A percentile compares a stretch with the other conserved stretches of the same genome.
Conservation (phyloP, 2,797 vertebrate species). For the Sebastes nivosus region DNA sequence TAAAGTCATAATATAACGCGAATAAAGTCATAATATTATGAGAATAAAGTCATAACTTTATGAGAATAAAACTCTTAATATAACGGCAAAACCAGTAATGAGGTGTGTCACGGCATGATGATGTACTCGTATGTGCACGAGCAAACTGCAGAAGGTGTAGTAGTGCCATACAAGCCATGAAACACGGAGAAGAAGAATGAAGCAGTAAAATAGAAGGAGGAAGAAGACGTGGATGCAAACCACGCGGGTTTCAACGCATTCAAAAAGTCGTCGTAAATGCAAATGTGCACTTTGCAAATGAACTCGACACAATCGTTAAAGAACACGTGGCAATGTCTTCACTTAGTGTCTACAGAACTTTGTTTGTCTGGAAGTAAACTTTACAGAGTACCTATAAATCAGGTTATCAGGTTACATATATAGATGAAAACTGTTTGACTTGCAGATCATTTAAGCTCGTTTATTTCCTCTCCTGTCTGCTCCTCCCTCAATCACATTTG, state of each 20-base stretch:
- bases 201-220: neutral
- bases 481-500: slow-evolving; percentile 12
- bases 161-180: neutral
- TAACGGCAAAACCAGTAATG: neutral
- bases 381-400: too few relatives aligned
- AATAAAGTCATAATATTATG: too few relatives aligned
- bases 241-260: neutral
- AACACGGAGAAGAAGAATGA: neutral
- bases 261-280: neutral
- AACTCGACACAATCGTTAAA: neutral
- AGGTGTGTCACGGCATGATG: neutral
- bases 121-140: neutral
- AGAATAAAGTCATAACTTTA: too few relatives aligned
- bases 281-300: neutral
- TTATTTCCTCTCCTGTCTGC: neutral
- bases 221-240: neutral
- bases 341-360: neutral
- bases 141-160: neutral
- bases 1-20: too few relatives aligned
- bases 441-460: neutral
- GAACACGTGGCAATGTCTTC: neutral
- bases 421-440: neutral
- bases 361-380: neutral
- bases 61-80: too few relatives aligned
- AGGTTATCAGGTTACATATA: too few relatives aligned